phyloP scores from a whole-genome alignment of 2,113 vertebrate genomes.

The Gnathonemus longibarbis region DNA sequence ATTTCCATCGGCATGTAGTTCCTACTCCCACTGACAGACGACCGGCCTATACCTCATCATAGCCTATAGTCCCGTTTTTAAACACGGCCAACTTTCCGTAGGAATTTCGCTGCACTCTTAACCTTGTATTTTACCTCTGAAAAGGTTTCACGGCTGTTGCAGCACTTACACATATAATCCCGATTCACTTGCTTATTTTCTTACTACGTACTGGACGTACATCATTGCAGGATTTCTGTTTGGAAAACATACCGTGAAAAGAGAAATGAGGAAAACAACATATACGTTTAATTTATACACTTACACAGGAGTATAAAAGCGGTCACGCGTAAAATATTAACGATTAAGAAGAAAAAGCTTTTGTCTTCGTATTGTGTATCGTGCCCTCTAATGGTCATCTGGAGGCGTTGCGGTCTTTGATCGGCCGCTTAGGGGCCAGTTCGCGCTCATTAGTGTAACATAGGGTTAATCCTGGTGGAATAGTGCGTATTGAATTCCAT shows the following conservation, averaged over 20 bases:
- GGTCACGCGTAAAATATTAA: not conserved
- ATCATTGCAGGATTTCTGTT: not conserved
- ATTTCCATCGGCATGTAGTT: not conserved
- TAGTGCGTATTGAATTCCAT: slow-evolving; percentile 19
- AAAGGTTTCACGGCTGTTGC: not conserved
- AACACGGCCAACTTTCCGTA: not conserved
- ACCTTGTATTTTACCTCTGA: not conserved
- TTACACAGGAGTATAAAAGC: not conserved
- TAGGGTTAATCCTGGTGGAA: slow-evolving; percentile 17
- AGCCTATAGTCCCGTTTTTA: not conserved
- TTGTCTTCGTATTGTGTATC: not conserved
- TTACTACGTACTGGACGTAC: not conserved
- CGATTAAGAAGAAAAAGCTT: not conserved
- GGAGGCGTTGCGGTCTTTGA: not conserved
- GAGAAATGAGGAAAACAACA: not conserved
- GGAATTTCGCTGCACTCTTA: not conserved
- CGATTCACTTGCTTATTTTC: not conserved
- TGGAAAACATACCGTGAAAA: not conserved
- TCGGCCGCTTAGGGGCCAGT: not conserved
- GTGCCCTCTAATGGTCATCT: slow-evolving; percentile 16
- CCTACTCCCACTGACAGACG: not conserved
- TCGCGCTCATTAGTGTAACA: slow-evolving; percentile 3
- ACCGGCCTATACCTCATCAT: not conserved
- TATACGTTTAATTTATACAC: not conserved
- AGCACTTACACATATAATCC: not conserved